phyloP scores from a whole-genome alignment of 2,113 vertebrate species.

The Gobius niger region DNA sequence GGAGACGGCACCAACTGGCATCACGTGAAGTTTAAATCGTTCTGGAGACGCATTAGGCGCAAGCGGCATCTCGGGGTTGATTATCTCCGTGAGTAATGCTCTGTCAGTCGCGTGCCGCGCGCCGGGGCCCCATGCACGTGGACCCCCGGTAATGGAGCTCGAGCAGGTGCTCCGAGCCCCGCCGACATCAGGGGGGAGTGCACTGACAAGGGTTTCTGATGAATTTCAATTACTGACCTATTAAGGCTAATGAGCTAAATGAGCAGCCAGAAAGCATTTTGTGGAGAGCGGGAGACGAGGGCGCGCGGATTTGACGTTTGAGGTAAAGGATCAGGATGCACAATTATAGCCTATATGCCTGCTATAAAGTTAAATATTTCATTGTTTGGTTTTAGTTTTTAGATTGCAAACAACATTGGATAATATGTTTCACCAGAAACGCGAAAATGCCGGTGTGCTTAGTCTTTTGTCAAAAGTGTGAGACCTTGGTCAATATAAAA shows the following conservation, averaged over 20 bases:
- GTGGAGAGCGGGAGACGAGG: slow-evolving; percentile 55
- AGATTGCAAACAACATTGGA: neutral
- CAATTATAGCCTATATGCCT: neutral
- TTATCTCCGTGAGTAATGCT: slow-evolving; percentile 95
- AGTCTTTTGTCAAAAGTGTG: no score
- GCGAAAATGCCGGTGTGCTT: no score
- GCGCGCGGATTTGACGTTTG: slow-evolving; percentile 30
- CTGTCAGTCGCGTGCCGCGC: slow-evolving; percentile 85
- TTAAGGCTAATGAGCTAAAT: slow-evolving; percentile 95
- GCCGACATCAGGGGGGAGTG: slow-evolving; percentile 84
- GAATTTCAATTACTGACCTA: slow-evolving; percentile 97
- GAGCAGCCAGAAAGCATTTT: slow-evolving; percentile 83
- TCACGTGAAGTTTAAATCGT: slow-evolving; percentile 51
- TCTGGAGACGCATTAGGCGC: slow-evolving; percentile 61
- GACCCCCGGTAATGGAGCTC: slow-evolving; percentile 89
- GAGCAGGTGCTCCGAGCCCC: slow-evolving; percentile 84
- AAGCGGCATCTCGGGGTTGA: slow-evolving; percentile 82
- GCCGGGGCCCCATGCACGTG: slow-evolving; percentile 83
- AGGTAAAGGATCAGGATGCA: no score
- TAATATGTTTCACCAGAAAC: neutral
- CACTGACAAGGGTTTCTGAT: slow-evolving; percentile 93
- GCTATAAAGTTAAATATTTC: neutral
- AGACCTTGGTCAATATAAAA: neutral
- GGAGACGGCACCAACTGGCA: slow-evolving; percentile 51
- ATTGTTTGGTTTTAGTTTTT: neutral